These are phyloP conservation scores for Syngnathus floridae DNA, from an alignment of 2,113 vertebrate species.

Conservation along the genomic window DNA sequence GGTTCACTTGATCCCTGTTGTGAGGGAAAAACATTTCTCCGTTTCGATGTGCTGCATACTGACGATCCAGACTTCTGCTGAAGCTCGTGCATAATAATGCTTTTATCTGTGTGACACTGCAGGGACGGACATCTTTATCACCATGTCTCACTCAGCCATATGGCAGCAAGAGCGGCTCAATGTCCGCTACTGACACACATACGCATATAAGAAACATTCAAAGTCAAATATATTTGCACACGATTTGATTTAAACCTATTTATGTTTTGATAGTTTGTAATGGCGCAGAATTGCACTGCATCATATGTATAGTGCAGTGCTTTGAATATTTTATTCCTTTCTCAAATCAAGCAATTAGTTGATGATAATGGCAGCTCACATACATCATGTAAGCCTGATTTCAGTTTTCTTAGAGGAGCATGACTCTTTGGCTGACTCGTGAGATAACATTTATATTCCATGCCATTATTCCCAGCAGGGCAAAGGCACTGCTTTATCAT, in stretches of 20 bases:
- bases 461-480: not conserved
- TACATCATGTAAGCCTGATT: not conserved
- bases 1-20: constrained; percentile 7
- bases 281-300: not conserved
- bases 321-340: not conserved
- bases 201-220: not conserved
- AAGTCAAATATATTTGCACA: not conserved
- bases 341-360: not conserved
- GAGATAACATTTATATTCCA: not conserved
- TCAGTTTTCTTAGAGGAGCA: not conserved
- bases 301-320: not conserved
- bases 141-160: constrained; percentile 14
- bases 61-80: constrained; percentile 43
- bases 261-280: not conserved
- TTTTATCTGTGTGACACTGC: constrained; percentile 33
- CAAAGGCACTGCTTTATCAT: not conserved
- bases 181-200: not conserved
- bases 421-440: not conserved
- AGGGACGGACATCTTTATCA: constrained; percentile 24
- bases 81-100: constrained; percentile 34
- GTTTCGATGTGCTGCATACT: constrained; percentile 53
- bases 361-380: not conserved
- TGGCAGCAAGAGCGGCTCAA: constrained; percentile 2
- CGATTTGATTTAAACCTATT: not conserved
- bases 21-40: constrained; percentile 31